Base-by-base conservation (phyloP, 1,140 invertebrate species). In the Cotesia glomerata region DNA sequence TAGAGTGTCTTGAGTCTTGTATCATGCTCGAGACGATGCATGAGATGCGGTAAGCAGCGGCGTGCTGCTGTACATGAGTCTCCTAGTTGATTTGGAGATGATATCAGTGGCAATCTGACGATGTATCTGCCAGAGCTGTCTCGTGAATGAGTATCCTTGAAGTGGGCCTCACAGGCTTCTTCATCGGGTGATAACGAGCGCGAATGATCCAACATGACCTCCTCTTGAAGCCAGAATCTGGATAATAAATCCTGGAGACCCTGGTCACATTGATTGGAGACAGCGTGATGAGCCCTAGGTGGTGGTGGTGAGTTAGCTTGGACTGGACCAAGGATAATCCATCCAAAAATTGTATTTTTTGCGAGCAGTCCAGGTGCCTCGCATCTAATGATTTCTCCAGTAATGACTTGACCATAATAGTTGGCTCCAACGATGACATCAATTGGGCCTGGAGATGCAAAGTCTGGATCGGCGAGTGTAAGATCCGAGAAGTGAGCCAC, bases 81-180 rank as follows among this genome's bases (percentile, higher is more conserved):
- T 52, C 13, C 61, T 59, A 26, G 26, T 32, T 16, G 52, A 9
- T 11, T 35, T 52, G 16, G 35, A 35, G 8, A 14, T 14, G 59
- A 32, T 68, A 75, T 77, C 0, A 83, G 74, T 1, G 78, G 78
- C 34, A 81, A 54, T 32, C 54, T 64, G 9, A 83, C 80, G 3
- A 72, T 56, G 52, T 78, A 82, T 14, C 75, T 32, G 58, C 79
- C 81, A 9, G 77, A 35, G 4, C 14, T 8, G 54, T 75, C 65
- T 8, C 78, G 74, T 16, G n/a, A 56, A 34, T 77, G 75, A 36
- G 71, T 80, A 58, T 69, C 35, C 9, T 39, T 5, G 73, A 77
- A 81, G 54, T 76, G 67, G 51, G 18, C 18, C 18, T 18, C 18
- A 18, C 18, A 18, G 18, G 18, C 18, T 18, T 18, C 18, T 18